Percentiles rank a stretch among this genome's conserved stretches.
phyloP scores from a whole-genome alignment of 2,888 invertebrate species.

The Trichopria drosophilae region DNA sequence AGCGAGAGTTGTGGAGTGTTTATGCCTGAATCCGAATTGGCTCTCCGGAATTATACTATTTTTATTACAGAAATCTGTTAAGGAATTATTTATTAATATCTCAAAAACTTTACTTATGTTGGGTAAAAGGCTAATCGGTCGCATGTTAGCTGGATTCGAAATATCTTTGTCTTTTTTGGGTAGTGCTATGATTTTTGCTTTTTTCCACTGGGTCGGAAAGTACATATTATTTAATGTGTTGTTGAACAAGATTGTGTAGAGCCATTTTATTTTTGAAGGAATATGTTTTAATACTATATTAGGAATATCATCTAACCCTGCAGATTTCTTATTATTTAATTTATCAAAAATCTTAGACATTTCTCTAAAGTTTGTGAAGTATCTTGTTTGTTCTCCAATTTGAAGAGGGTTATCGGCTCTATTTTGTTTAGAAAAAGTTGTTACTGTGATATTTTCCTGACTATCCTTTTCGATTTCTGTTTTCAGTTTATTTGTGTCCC shows the following conservation, averaged over 20 bases:
- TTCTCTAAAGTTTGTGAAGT: background rate
- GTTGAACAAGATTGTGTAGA: background rate
- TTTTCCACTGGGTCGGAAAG: slow-evolving; percentile 37
- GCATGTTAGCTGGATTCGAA: slow-evolving; percentile 24
- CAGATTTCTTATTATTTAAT: background rate
- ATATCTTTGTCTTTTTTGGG: slow-evolving; percentile 32
- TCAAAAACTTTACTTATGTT: slow-evolving; percentile 42
- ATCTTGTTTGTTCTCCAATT: background rate
- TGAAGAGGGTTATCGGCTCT: background rate
- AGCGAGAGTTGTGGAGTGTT: slow-evolving; percentile 35
- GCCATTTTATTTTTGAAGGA: background rate
- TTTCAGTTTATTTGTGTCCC: background rate
- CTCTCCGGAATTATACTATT: slow-evolving; percentile 33
- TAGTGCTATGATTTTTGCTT: slow-evolving; percentile 32
- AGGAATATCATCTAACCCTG: background rate
- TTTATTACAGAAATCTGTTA: slow-evolving; percentile 10
- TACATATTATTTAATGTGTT: slow-evolving; percentile 34
- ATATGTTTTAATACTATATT: background rate
- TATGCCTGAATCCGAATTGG: slow-evolving; percentile 39
- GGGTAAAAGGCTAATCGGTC: slow-evolving; percentile 37
- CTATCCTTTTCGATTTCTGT: slow-evolving; percentile 6
- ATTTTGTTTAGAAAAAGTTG: slow-evolving; percentile 3
- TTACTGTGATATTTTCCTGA: slow-evolving; percentile 2
- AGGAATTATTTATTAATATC: slow-evolving; percentile 30
- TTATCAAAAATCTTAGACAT: background rate